Base-by-base conservation (phyloP, 2,888 invertebrate species). In the Cerceris rybyensis region DNA sequence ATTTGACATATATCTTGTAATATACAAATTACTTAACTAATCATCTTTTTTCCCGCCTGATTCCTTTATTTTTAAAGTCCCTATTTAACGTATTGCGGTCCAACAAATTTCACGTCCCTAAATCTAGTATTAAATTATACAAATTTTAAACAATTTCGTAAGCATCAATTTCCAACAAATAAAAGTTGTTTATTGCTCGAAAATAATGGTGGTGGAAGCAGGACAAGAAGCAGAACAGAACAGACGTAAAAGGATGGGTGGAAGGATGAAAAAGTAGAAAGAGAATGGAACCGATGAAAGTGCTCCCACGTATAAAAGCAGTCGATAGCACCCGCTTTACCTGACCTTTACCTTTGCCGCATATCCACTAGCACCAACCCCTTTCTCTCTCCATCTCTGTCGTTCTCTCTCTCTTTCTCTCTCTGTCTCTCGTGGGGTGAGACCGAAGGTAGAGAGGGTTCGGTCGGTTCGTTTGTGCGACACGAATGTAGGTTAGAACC, bases 341-440 rank as follows among this genome's bases (percentile, higher is more conserved):
- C 82, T 87, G 90, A 89, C 89, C 89, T 89, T 89, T 90, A 90
- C 90, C 88, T 89, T 87, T 88, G 78, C 86, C 85, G 87, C 87
- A 78, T 78, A 81, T 70, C 73, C 77, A 79, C 77, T 52, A 63
- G 72, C 59, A 65, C 64, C 66, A 54, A 14, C n/a, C 63, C 42
- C 41, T 11, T 52, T 42, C 63, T 49, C 11, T 42, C 50, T 41
- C 11, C 67, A 54, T 52, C 68, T 66, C 59, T 67, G 61, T 69
- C 50, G 64, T 11, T 4, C 71, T 59, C 59, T 65, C 39, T 46
- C 66, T 66, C 66, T 64, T 60, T 85, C 67, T 71, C 83, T 57
- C 16, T 67, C 54, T 61, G 69, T 60, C 58, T 60, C 49, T 17
- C 9, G 1, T 50, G 5, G n/a, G 50, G n/a, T 43, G 72, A 60